phyloP scores from a whole-genome alignment of 2,797 vertebrate genomes.

The Spinibarbus caldwelli region DNA sequence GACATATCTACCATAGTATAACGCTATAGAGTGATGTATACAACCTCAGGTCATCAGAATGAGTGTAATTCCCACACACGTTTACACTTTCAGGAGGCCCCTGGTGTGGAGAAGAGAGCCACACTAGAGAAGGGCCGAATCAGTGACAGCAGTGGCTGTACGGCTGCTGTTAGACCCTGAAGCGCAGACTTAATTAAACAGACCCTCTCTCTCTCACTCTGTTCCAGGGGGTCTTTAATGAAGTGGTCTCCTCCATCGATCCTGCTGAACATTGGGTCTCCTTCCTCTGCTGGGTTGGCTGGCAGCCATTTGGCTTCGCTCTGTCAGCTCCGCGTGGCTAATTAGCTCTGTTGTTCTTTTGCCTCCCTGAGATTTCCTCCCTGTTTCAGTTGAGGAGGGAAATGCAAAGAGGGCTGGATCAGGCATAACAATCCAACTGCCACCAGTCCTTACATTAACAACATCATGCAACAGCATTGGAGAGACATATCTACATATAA shows the following conservation, averaged over 20 bases:
- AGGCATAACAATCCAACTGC: slow-evolving; percentile 65
- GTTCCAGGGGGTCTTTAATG: slow-evolving; percentile 85
- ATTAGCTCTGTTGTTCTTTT: slow-evolving; percentile 96
- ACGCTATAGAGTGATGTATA: neutral
- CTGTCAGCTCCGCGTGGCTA: slow-evolving; percentile 91
- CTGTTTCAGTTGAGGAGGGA: slow-evolving; percentile 79
- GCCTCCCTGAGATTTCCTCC: slow-evolving; percentile 83
- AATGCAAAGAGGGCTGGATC: slow-evolving; percentile 84
- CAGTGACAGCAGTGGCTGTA: slow-evolving; percentile 73
- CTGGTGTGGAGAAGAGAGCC: slow-evolving; percentile 53
- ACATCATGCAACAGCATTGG: neutral
- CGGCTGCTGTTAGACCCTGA: slow-evolving; percentile 73
- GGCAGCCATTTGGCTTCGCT: slow-evolving; percentile 86
- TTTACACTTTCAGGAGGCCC: slow-evolving; percentile 1
- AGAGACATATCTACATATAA: neutral
- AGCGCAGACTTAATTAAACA: slow-evolving; percentile 84
- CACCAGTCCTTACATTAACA: slow-evolving; percentile 62
- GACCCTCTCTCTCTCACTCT: slow-evolving; percentile 63
- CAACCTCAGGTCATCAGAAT: neutral
- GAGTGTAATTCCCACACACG: slow-evolving; percentile 15
- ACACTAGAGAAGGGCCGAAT: slow-evolving; percentile 54
- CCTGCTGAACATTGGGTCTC: slow-evolving; percentile 59
- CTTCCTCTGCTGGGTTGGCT: slow-evolving; percentile 86
- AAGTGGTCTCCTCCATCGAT: slow-evolving; percentile 88
- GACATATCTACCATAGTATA: neutral